phyloP scores from a whole-genome alignment of 1,140 invertebrate genomes.

The Orchesella cincta region DNA sequence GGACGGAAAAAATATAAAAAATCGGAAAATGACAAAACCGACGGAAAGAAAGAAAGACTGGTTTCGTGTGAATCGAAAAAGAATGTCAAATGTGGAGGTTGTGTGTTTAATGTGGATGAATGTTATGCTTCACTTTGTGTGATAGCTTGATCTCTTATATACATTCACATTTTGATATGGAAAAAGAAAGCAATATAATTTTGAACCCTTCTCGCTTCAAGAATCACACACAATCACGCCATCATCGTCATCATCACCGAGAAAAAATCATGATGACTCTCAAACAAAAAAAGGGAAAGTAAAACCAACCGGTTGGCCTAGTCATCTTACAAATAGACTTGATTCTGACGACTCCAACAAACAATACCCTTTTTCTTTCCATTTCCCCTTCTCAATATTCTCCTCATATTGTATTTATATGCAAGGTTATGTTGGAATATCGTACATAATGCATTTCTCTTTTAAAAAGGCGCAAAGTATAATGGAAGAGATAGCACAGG shows the following conservation, averaged over 20 bases:
- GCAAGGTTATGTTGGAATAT: not conserved
- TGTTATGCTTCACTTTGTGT: slow-evolving; percentile 1
- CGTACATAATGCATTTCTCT: too few relatives aligned
- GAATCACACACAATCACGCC: slow-evolving; percentile 5
- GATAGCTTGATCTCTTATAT: not conserved
- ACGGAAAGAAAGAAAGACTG: not conserved
- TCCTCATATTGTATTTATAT: not conserved
- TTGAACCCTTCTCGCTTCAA: not conserved
- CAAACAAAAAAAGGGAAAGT: not conserved
- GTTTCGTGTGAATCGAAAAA: not conserved
- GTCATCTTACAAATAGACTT: slow-evolving; percentile 14
- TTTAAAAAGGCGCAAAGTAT: not conserved
- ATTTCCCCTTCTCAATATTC: not conserved
- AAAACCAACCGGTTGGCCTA: not conserved
- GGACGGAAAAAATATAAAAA: not conserved
- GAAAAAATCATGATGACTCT: not conserved
- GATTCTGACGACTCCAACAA: not conserved
- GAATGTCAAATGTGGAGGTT: slow-evolving; percentile 17
- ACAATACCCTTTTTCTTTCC: not conserved
- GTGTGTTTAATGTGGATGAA: slow-evolving; percentile 9
- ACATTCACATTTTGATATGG: not conserved
- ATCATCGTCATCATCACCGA: not conserved
- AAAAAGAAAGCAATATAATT: not conserved
- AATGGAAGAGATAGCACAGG: not conserved
- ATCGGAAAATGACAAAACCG: not conserved